Evolutionary conservation across 2,113 vertebrate species (phyloP).

Genomic region (Micronycteris hirsuta): DNA sequence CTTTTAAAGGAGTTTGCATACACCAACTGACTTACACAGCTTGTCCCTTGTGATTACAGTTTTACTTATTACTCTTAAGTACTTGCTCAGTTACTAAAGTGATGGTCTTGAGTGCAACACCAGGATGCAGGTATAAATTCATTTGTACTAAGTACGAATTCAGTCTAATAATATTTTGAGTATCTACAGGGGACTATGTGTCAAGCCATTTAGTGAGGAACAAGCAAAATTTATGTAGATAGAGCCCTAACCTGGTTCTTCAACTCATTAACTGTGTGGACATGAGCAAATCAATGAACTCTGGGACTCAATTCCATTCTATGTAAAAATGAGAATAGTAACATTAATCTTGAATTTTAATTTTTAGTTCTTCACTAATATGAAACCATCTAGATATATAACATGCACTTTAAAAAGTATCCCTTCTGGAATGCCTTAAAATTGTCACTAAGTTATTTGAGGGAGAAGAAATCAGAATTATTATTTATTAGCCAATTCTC

Average conservation of each 20-base stretch:
- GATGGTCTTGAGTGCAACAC: neutral
- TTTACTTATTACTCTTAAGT: neutral
- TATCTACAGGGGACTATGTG: neutral
- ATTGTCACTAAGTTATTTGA: neutral
- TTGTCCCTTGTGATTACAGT: neutral
- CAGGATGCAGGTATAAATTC: neutral
- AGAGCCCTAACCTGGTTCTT: neutral
- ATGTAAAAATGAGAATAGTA: slow-evolving; percentile 9
- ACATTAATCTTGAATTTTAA: neutral
- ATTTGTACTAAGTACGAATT: neutral
- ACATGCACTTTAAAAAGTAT: neutral
- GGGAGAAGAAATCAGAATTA: neutral
- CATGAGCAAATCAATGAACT: neutral
- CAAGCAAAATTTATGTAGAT: neutral
- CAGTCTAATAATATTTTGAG: neutral
- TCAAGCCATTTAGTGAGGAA: neutral
- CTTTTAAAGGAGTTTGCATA: neutral
- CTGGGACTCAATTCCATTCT: neutral
- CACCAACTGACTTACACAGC: neutral
- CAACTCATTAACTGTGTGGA: neutral
- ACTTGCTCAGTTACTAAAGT: neutral
- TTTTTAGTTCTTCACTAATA: neutral
- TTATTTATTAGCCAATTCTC: neutral
- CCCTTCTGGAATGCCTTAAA: neutral
- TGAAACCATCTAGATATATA: neutral